phyloP scores from a whole-genome alignment of 2,797 vertebrate genomes.

The Leuciscus waleckii region DNA sequence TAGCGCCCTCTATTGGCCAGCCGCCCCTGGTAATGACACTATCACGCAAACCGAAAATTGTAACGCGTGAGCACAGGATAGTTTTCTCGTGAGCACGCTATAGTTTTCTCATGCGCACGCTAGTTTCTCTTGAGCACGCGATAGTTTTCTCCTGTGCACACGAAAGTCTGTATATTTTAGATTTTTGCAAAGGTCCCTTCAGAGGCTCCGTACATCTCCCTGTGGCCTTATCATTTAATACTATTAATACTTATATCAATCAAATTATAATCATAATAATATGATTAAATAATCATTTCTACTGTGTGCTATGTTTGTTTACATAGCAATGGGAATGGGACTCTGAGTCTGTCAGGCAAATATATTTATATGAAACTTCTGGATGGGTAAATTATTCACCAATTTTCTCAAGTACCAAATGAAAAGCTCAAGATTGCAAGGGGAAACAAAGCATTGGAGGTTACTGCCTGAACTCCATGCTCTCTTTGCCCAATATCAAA shows the following conservation, averaged over 20 bases:
- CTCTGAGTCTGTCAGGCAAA: neutral
- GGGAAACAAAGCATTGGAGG: slow-evolving; percentile 1
- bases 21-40: too few species aligned
- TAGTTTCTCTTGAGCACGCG: too few species aligned
- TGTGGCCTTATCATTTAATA: neutral
- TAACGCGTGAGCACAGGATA: too few species aligned
- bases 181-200: too few species aligned
- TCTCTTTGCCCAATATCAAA: neutral
- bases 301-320: neutral
- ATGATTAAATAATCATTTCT: neutral
- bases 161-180: too few species aligned
- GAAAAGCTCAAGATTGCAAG: neutral
- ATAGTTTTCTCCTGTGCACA: too few species aligned
- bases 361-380: neutral
- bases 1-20: too few species aligned
- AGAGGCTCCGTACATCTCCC: too few species aligned
- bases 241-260: neutral
- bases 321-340: neutral
- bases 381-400: neutral
- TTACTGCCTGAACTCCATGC: neutral
- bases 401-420: slow-evolving; percentile 2
- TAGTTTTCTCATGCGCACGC: too few species aligned
- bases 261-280: neutral
- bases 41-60: too few species aligned
- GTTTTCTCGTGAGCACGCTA: too few species aligned